Percentiles rank a stretch among this genome's conserved stretches.
Evolutionary conservation across 2,888 invertebrate genomes (phyloP).

Genomic region (Selenia dentaria): DNA sequence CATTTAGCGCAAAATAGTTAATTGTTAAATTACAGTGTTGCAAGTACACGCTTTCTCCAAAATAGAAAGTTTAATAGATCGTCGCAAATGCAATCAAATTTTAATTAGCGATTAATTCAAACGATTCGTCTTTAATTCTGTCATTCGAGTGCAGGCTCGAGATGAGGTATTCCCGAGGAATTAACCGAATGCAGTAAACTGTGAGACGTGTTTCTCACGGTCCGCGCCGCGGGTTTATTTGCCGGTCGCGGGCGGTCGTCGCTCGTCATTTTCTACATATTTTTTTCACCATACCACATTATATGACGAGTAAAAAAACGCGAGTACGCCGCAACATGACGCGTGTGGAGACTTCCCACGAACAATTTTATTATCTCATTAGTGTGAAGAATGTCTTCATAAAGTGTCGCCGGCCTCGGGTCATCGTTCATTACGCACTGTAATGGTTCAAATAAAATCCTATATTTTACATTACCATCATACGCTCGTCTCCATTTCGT

Average conservation of each 20-base stretch:
- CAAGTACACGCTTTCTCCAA: constrained; percentile 11
- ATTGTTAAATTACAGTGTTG: constrained; percentile 9
- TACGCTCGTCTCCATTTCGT: constrained; percentile 1
- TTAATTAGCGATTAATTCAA: constrained; percentile 32
- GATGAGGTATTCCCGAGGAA: constrained; percentile 17
- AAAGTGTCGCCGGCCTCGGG: constrained; percentile 72
- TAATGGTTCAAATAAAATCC: constrained; percentile 72
- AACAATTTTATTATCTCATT: constrained; percentile 74
- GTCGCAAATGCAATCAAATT: constrained; percentile 34
- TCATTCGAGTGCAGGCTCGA: constrained; percentile 20
- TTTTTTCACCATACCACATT: constrained; percentile 40
- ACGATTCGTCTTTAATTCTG: constrained; percentile 18
- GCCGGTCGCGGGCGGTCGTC: constrained; percentile 38
- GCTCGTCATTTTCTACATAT: constrained; percentile 26
- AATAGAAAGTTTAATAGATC: constrained; percentile 29
- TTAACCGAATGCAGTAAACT: constrained; percentile 14
- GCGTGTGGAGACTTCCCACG: constrained; percentile 56
- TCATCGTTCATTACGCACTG: constrained; percentile 71
- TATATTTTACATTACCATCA: constrained; percentile 48
- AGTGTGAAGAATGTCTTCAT: constrained; percentile 76
- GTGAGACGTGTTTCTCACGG: constrained; percentile 22
- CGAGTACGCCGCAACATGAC: constrained; percentile 30
- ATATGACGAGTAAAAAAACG: constrained; percentile 30
- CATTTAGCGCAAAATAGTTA: constrained; percentile 10
- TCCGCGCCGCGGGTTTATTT: constrained; percentile 4